These are phyloP conservation scores for Napeogenes inachia DNA, from an alignment of 2,888 invertebrate genomes.

Conservation along the genomic window DNA sequence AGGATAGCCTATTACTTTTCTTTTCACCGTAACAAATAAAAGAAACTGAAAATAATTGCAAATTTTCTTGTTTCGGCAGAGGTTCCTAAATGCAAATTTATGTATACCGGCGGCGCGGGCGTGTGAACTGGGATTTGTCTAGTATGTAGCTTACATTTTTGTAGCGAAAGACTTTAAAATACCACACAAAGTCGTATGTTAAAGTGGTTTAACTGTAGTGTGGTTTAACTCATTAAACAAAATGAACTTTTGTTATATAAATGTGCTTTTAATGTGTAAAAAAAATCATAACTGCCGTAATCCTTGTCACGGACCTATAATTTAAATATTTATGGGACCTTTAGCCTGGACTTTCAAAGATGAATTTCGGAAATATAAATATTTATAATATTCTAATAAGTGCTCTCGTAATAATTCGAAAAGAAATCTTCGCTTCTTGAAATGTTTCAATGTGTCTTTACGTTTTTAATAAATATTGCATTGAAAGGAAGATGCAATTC, in stretches of 20 bases:
- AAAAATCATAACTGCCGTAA: background rate
- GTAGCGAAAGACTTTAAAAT: conserved; percentile 7
- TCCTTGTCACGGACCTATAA: background rate
- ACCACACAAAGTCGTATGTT: conserved; percentile 6
- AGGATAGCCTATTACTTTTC: background rate
- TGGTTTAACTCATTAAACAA: conserved; percentile 1
- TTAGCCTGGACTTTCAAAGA: background rate
- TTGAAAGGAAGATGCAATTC: background rate
- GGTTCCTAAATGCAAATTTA: conserved; percentile 8
- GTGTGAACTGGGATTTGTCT: conserved; percentile 11
- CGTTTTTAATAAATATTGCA: too few species aligned
- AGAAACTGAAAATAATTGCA: conserved; percentile 4
- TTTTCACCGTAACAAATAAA: background rate
- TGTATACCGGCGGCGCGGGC: background rate
- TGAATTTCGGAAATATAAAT: background rate
- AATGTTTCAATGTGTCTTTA: too few species aligned
- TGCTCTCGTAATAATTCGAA: too few species aligned
- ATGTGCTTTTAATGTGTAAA: background rate
- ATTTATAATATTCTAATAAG: background rate
- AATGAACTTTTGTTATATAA: conserved; percentile 5
- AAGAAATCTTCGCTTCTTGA: too few species aligned
- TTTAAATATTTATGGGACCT: background rate
- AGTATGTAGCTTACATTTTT: conserved; percentile 6
- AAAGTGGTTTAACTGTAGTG: conserved; percentile 7
- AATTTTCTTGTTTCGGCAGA: background rate